Percentiles rank a stretch among this genome's conserved stretches.
phyloP scores from a whole-genome alignment of 2,888 invertebrate species.

The Pollenia angustigena region DNA sequence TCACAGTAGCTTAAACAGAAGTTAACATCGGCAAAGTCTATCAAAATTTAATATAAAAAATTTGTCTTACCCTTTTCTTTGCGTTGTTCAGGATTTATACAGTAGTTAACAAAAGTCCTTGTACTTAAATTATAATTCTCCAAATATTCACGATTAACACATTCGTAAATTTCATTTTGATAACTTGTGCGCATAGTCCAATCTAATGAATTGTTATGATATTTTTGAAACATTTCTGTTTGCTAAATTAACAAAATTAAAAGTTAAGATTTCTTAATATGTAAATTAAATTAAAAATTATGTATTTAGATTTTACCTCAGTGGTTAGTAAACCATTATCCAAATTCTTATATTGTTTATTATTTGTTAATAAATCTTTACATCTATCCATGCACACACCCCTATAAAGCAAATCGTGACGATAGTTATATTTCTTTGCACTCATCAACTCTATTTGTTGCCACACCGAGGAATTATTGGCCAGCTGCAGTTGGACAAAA shows the following conservation, averaged over 20 bases:
- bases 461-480: constrained; percentile 77
- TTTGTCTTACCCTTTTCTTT: constrained; percentile 44
- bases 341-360: background rate
- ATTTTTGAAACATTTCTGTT: constrained; percentile 31
- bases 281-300: background rate
- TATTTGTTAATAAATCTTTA: constrained; percentile 27
- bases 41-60: too few species aligned
- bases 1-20: too few species aligned
- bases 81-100: constrained; percentile 74
- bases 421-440: constrained; percentile 76
- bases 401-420: constrained; percentile 78
- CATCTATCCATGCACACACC: constrained; percentile 79
- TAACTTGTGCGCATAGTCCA: constrained; percentile 14
- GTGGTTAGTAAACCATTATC: constrained; percentile 36
- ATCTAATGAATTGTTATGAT: constrained; percentile 15
- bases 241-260: constrained; percentile 7
- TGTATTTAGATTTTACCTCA: constrained; percentile 71
- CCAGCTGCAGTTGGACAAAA: constrained; percentile 78
- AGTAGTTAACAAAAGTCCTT: constrained; percentile 78
- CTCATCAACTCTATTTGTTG: constrained; percentile 76
- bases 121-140: constrained; percentile 74
- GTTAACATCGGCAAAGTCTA: too few species aligned
- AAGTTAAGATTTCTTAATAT: background rate
- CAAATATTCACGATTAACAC: constrained; percentile 77
- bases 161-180: constrained; percentile 76